Conservation (phyloP, 1,140 invertebrate genomes). For the Aphelinus atriplicis region DNA sequence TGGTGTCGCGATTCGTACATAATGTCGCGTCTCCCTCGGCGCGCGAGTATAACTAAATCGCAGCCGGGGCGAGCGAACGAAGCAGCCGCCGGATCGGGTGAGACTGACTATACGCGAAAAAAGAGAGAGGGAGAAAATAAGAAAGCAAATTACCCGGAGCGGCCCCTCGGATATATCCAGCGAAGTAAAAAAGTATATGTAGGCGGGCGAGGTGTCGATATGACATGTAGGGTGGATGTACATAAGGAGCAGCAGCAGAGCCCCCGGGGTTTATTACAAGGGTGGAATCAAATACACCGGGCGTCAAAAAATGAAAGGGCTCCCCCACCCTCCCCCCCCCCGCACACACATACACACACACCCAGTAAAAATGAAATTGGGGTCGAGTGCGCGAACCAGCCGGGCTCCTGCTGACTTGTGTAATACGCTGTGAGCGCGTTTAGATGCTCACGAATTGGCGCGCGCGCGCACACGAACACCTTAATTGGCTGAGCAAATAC, state of each 20-base stretch:
- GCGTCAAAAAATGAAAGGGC: constrained; percentile 67
- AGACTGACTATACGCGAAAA: background rate
- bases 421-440: too few species aligned
- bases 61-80: background rate
- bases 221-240: constrained; percentile 60
- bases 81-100: background rate
- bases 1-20: background rate
- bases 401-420: constrained; percentile 39
- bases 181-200: constrained; percentile 22
- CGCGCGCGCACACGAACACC: too few species aligned
- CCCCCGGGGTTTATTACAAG: constrained; percentile 67
- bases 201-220: constrained; percentile 63
- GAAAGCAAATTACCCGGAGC: constrained; percentile 67
- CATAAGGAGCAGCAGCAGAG: constrained; percentile 41
- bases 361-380: too few species aligned
- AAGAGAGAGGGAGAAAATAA: constrained; percentile 55
- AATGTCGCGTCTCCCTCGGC: background rate
- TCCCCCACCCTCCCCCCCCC: constrained; percentile 38
- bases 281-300: constrained; percentile 68
- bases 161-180: constrained; percentile 47
- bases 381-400: background rate
- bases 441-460: too few species aligned
- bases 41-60: constrained; percentile 11
- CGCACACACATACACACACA: too few species aligned
- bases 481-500: too few species aligned